These are phyloP conservation scores for Polia nebulosa DNA, from an alignment of 2,888 invertebrate species.

Conservation along the genomic window DNA sequence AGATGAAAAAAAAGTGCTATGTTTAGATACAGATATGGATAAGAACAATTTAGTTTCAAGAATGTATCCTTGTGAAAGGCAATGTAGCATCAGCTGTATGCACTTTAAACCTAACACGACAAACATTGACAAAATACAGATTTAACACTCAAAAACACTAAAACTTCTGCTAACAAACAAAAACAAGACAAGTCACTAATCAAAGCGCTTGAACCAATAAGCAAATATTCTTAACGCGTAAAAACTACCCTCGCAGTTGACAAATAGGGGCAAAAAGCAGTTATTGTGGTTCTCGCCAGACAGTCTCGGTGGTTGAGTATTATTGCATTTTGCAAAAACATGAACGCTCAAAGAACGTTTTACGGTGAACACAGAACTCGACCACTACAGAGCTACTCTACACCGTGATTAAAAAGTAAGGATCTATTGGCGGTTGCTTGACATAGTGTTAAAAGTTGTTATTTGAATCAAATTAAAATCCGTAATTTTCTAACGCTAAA, in stretches of 20 bases:
- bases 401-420: conserved; percentile 39
- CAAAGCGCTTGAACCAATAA: conserved; percentile 56
- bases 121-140: neutral
- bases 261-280: conserved; percentile 66
- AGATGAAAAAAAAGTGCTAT: neutral
- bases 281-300: conserved; percentile 63
- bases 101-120: neutral
- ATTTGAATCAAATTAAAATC: neutral
- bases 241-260: conserved; percentile 54
- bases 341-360: conserved; percentile 60
- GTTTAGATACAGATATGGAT: neutral
- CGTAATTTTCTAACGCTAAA: neutral
- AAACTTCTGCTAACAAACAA: conserved; percentile 45
- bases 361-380: conserved; percentile 28
- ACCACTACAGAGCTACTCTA: conserved; percentile 41
- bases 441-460: conserved; percentile 1
- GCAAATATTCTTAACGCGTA: conserved; percentile 57
- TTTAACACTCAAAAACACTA: conserved; percentile 13
- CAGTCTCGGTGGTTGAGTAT: conserved; percentile 63
- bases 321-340: conserved; percentile 77
- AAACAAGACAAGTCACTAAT: conserved; percentile 46
- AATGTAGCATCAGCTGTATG: conserved; percentile 21
- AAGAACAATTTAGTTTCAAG: neutral
- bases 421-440: conserved; percentile 13
- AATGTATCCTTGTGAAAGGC: neutral